Conservation (phyloP, 2,113 vertebrate species). For the Heptranchias perlo region DNA sequence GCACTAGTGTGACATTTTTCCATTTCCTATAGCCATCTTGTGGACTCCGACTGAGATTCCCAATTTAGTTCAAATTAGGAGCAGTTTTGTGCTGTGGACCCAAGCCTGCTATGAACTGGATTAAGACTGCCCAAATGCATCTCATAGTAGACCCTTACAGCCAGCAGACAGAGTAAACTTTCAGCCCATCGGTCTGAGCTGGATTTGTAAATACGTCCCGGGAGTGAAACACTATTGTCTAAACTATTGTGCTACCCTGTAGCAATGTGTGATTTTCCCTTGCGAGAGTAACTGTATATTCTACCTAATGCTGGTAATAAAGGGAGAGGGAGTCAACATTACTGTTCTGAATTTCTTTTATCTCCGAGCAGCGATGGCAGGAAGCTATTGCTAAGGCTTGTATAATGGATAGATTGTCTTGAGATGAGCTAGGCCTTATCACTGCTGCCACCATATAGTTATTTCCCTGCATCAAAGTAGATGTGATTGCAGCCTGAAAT, state of each 20-base stretch:
- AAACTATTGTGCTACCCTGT: neutral
- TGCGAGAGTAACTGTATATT: neutral
- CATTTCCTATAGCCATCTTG: neutral
- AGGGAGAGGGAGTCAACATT: neutral
- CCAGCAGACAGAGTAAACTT: neutral
- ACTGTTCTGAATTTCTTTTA: neutral
- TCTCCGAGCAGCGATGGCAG: neutral
- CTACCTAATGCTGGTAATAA: neutral
- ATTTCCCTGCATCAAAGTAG: neutral
- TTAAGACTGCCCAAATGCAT: neutral
- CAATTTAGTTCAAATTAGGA: neutral
- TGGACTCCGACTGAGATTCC: neutral
- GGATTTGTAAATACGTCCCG: neutral
- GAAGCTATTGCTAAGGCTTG: neutral
- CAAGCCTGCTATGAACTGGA: neutral
- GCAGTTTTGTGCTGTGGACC: neutral
- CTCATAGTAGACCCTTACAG: neutral
- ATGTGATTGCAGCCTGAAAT: neutral
- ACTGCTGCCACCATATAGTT: neutral
- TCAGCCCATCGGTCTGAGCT: neutral
- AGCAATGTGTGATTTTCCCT: neutral
- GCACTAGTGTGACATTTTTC: neutral
- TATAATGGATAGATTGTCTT: neutral
- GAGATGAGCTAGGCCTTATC: neutral
- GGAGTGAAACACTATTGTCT: neutral